phyloP scores from a whole-genome alignment of 30 jellyfish, hydroid and myxozoan species.

The Hydractinia echinata region DNA sequence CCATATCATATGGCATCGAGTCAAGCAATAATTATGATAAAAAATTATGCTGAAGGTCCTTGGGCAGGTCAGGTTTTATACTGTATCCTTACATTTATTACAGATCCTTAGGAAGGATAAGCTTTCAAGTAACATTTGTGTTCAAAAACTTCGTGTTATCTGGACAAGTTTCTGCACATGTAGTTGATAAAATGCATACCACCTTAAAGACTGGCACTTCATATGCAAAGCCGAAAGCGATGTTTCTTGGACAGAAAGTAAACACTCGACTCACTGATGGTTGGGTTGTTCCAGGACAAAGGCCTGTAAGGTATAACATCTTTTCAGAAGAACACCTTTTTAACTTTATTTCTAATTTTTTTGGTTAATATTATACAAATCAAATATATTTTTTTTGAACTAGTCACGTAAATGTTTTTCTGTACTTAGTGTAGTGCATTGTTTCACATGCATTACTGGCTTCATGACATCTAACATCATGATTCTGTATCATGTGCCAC shows the following conservation, averaged over 20 bases:
- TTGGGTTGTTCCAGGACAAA: constrained; percentile 48
- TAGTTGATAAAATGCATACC: constrained; percentile 29
- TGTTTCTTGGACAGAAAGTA: neutral
- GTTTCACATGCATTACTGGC: no score
- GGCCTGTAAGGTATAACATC: constrained; percentile 29
- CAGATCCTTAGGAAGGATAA: constrained; percentile 38
- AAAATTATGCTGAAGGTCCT: no score
- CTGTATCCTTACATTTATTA: neutral
- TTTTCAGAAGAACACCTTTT: neutral
- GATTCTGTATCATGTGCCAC: no score
- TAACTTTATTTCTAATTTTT: no score
- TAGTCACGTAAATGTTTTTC: no score
- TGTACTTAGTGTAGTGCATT: no score
- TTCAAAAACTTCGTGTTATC: constrained; percentile 28
- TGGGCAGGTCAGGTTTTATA: no score
- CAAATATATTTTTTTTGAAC: no score
- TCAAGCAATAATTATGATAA: no score
- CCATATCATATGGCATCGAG: no score
- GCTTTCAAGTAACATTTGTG: constrained; percentile 7
- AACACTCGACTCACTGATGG: constrained; percentile 7
- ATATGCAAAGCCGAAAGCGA: neutral
- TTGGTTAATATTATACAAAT: no score
- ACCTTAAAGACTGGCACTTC: constrained; percentile 1
- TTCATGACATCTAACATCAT: no score
- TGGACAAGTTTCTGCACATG: constrained; percentile 21